These are phyloP conservation scores for Allacma fusca DNA, from an alignment of 2,888 invertebrate species.

Conservation along the genomic window DNA sequence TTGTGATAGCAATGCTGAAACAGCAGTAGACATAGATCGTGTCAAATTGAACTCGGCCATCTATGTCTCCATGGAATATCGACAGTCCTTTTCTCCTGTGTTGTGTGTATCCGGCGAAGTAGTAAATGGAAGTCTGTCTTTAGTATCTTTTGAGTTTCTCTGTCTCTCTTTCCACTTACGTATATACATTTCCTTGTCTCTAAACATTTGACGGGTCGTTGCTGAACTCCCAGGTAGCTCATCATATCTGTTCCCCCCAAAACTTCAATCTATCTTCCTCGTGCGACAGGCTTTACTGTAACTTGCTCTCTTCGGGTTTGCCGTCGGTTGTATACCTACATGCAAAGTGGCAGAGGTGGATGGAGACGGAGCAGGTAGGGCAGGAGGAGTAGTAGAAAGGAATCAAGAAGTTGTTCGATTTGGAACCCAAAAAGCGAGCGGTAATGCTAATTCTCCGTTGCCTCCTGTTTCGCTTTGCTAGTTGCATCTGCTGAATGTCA, in stretches of 20 bases:
- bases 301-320: not conserved
- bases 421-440: not conserved
- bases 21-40: slow-evolving; percentile 55
- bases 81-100: slow-evolving; percentile 29
- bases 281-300: not conserved
- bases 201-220: slow-evolving; percentile 46
- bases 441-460: slow-evolving; percentile 34
- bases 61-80: slow-evolving; percentile 42
- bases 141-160: slow-evolving; percentile 18
- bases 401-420: slow-evolving; percentile 28
- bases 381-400: not conserved
- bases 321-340: not conserved
- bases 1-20: slow-evolving; percentile 55
- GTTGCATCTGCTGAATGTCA: slow-evolving; percentile 43
- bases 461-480: slow-evolving; percentile 44
- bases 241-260: slow-evolving; percentile 31
- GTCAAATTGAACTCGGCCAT: slow-evolving; percentile 55
- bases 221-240: slow-evolving; percentile 44
- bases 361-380: not conserved
- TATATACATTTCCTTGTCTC: slow-evolving; percentile 37
- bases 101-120: slow-evolving; percentile 4
- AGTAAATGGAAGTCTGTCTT: slow-evolving; percentile 22
- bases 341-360: not conserved
- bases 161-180: slow-evolving; percentile 25
- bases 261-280: slow-evolving; percentile 21